Conservation (phyloP, 1,140 invertebrate species). For the Tetramorium parvispinum region DNA sequence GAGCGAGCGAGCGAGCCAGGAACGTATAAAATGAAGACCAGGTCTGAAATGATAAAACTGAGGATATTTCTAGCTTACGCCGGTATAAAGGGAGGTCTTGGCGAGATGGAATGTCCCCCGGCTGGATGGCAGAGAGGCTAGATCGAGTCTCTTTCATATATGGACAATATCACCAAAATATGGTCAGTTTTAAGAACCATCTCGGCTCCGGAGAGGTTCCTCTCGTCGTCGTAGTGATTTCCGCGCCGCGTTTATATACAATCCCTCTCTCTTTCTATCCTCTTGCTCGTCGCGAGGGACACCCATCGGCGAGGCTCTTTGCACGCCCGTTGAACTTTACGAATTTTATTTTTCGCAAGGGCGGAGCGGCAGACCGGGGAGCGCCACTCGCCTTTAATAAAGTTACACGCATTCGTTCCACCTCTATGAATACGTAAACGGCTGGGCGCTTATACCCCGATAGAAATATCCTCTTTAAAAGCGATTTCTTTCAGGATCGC, state of each 20-base stretch:
- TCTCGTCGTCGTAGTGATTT: constrained; percentile 48
- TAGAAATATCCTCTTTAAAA: constrained; percentile 68
- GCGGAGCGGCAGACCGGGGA: constrained; percentile 17
- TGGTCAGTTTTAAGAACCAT: constrained; percentile 70
- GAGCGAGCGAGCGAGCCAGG: constrained; percentile 47
- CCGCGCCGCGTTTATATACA: constrained; percentile 39
- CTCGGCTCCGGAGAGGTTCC: background rate
- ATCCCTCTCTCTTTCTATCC: constrained; percentile 34
- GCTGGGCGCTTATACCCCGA: constrained; percentile 61
- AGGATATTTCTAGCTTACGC: constrained; percentile 72
- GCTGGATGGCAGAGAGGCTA: constrained; percentile 52
- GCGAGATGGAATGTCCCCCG: constrained; percentile 60
- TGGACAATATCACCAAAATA: constrained; percentile 69
- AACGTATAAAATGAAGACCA: constrained; percentile 73
- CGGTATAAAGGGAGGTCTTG: constrained; percentile 63
- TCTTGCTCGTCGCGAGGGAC: background rate
- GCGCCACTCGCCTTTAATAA: constrained; percentile 65
- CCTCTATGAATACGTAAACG: constrained; percentile 66
- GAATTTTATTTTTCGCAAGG: constrained; percentile 59
- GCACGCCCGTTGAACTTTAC: constrained; percentile 23
- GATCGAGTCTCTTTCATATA: constrained; percentile 67
- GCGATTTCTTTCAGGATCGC: constrained; percentile 66
- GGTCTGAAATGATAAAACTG: constrained; percentile 74
- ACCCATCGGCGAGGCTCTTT: constrained; percentile 33
- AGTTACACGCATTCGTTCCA: constrained; percentile 51